Evolutionary conservation across 2,797 vertebrate genomes (phyloP).

Genomic region (Botia kubotai): DNA sequence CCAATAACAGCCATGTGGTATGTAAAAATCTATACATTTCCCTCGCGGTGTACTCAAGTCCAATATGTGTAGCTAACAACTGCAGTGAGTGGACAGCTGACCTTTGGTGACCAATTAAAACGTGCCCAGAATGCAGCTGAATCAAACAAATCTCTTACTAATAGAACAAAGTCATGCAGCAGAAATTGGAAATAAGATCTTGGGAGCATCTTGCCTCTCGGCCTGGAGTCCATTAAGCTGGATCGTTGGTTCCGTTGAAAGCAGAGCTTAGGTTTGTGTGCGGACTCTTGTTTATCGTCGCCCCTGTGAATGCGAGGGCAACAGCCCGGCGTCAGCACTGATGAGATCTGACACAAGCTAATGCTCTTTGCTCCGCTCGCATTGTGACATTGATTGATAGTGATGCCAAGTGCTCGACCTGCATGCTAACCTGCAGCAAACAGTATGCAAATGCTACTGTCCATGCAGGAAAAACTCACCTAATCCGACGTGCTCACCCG

Average conservation of each 20-base stretch:
- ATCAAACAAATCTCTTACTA: conserved; percentile 34
- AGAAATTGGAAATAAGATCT: neutral
- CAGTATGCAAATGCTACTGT: conserved; percentile 15
- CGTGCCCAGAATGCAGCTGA: conserved; percentile 23
- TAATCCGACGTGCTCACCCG: conserved; percentile 24
- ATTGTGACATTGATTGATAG: conserved; percentile 59
- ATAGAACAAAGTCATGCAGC: neutral
- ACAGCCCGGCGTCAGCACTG: conserved; percentile 36
- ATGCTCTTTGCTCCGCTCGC: conserved; percentile 55
- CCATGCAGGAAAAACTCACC: conserved; percentile 24
- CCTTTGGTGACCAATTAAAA: conserved; percentile 55
- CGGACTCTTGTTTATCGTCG: conserved; percentile 27
- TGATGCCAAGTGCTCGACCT: conserved; percentile 38
- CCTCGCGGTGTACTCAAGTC: conserved; percentile 30
- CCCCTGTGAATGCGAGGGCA: conserved; percentile 37
- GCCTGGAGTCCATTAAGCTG: conserved; percentile 6
- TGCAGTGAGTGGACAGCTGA: conserved; percentile 36
- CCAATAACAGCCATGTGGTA: conserved; percentile 16
- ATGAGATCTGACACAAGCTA: conserved; percentile 59
- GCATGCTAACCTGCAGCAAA: conserved; percentile 50
- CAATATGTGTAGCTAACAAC: conserved; percentile 43
- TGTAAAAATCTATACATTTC: conserved; percentile 38
- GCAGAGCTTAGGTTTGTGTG: conserved; percentile 10
- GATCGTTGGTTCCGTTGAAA: conserved; percentile 25
- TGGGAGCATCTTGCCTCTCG: conserved; percentile 1